These are phyloP conservation scores for Parascotia fuliginaria DNA, from an alignment of 2,888 invertebrate genomes.

Conservation along the genomic window DNA sequence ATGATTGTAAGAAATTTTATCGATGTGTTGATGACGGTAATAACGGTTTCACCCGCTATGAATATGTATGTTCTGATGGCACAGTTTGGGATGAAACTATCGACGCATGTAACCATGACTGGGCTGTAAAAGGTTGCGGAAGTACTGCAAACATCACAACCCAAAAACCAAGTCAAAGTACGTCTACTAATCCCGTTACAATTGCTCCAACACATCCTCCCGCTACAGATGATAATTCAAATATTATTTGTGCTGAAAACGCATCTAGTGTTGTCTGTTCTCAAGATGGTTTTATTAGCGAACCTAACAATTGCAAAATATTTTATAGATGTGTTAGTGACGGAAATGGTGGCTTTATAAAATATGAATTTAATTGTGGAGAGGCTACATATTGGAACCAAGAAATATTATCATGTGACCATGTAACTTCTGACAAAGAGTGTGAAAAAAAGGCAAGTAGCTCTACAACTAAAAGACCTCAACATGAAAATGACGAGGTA, in stretches of 20 bases:
- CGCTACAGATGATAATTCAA: conserved; percentile 16
- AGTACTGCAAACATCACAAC: conserved; percentile 30
- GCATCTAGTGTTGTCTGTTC: conserved; percentile 13
- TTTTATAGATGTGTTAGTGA: conserved; percentile 91
- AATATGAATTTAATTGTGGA: conserved; percentile 90
- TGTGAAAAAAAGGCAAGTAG: conserved; percentile 30
- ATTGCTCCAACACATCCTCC: conserved; percentile 17
- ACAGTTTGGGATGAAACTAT: conserved; percentile 86
- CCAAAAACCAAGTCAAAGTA: conserved; percentile 10
- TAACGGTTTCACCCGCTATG: conserved; percentile 74
- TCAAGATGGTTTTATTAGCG: conserved; percentile 84
- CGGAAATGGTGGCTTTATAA: conserved; percentile 85
- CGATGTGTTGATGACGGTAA: conserved; percentile 85
- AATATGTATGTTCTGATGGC: conserved; percentile 84
- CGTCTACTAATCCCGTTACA: conserved; percentile 6
- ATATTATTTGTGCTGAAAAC: conserved; percentile 5
- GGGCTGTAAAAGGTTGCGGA: conserved; percentile 48
- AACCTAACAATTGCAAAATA: conserved; percentile 89
- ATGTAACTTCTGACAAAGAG: conserved; percentile 61
- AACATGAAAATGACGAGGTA: conserved; percentile 35
- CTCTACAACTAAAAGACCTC: conserved; percentile 30
- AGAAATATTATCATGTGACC: conserved; percentile 88
- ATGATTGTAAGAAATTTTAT: conserved; percentile 88
- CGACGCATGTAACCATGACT: conserved; percentile 84
- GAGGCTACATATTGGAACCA: conserved; percentile 93